Percentiles rank a stretch among this genome's conserved stretches.
Conservation (phyloP, 2,113 vertebrate genomes). For the Gasterosteus aculeatus region DNA sequence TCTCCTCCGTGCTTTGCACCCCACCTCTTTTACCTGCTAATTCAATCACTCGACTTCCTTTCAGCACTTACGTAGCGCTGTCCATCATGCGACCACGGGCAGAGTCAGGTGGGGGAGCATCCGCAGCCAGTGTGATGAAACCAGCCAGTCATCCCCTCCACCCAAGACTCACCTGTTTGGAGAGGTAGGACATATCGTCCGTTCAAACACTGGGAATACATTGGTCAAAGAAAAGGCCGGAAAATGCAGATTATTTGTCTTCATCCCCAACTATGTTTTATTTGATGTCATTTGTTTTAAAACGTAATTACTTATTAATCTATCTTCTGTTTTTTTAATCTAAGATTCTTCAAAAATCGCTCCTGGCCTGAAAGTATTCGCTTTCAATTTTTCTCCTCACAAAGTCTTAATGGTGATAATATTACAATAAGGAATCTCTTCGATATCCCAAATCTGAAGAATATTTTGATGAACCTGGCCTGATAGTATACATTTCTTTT, state of each 20-base stretch:
- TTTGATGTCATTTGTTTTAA: not conserved
- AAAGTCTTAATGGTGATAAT: not conserved
- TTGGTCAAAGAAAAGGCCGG: not conserved
- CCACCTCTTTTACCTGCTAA: constrained; percentile 8
- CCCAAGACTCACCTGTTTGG: not conserved
- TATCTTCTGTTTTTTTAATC: not conserved
- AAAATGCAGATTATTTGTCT: not conserved
- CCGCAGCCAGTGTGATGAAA: not conserved
- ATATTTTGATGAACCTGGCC: not conserved
- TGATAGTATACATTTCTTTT: not conserved
- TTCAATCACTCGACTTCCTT: constrained; percentile 22
- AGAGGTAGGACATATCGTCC: not conserved
- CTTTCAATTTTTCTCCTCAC: not conserved
- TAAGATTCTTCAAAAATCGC: not conserved
- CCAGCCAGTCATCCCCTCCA: not conserved
- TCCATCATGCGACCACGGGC: constrained; percentile 24
- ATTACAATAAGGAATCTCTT: not conserved
- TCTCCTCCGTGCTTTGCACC: not conserved
- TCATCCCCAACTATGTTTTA: not conserved
- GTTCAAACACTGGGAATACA: not conserved
- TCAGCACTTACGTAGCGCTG: constrained; percentile 14
- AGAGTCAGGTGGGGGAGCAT: not conserved
- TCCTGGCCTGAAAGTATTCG: not conserved
- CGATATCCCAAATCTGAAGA: not conserved
- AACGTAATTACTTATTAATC: not conserved